A percentile compares a stretch with the other conserved stretches of the same genome.
phyloP scores from a whole-genome alignment of 2,888 invertebrate species.

The Meta bourneti region DNA sequence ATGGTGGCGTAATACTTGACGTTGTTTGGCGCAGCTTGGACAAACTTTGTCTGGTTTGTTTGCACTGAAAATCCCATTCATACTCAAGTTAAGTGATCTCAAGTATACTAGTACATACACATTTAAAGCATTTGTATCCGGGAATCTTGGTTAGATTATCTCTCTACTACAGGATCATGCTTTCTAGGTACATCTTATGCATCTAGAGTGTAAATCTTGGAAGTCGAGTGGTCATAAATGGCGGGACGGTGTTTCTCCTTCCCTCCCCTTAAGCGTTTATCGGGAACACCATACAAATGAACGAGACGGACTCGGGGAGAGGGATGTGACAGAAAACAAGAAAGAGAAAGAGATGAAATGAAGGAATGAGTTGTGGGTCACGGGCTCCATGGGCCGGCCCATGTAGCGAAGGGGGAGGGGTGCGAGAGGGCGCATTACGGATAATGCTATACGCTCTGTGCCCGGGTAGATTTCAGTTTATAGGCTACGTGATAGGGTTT shows the following conservation, averaged over 20 bases:
- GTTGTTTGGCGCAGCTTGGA: too few species aligned
- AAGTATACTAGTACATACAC: too few species aligned
- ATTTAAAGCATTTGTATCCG: too few species aligned
- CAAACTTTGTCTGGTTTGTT: too few species aligned
- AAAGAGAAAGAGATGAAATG: background rate
- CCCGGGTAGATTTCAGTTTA: slow-evolving; percentile 69
- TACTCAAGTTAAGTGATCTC: too few species aligned
- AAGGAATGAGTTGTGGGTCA: slow-evolving; percentile 46
- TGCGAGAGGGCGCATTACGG: slow-evolving; percentile 35
- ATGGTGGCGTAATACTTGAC: too few species aligned
- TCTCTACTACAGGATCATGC: too few species aligned
- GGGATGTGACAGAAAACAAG: slow-evolving; percentile 2
- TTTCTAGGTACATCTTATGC: too few species aligned
- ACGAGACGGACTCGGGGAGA: background rate
- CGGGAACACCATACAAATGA: slow-evolving; percentile 9
- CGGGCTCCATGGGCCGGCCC: background rate
- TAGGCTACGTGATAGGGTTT: slow-evolving; percentile 68
- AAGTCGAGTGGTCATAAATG: slow-evolving; percentile 38
- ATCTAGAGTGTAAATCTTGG: too few species aligned
- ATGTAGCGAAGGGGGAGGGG: slow-evolving; percentile 1
- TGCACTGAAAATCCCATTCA: too few species aligned
- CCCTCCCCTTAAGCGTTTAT: slow-evolving; percentile 43
- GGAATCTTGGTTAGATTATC: too few species aligned
- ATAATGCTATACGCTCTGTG: slow-evolving; percentile 50
- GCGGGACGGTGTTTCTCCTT: background rate